Conservation (phyloP, 2,888 invertebrate genomes). For the Diplazon laetatorius region DNA sequence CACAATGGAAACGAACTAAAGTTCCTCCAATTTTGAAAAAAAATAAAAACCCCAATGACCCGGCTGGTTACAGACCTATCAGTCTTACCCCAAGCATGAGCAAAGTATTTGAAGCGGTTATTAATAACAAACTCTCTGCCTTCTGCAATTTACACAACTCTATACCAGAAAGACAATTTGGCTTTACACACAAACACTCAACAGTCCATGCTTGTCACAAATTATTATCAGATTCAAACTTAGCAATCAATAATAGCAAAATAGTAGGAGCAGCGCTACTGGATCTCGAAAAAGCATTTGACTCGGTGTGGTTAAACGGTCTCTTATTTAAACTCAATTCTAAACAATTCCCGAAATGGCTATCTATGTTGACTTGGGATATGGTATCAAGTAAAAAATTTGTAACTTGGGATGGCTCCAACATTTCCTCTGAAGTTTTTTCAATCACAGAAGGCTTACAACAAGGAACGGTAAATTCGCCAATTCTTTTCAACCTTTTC, state of each 20-base stretch:
- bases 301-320: too few relatives aligned
- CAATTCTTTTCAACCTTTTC: conserved; percentile 37
- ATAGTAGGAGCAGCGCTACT: conserved; percentile 16
- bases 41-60: conserved; percentile 12
- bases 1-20: conserved; percentile 44
- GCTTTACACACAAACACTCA: conserved; percentile 38
- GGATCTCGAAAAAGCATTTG: too few relatives aligned
- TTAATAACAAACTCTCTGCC: conserved; percentile 17
- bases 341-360: too few relatives aligned
- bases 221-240: conserved; percentile 20
- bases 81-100: conserved; percentile 45
- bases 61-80: conserved; percentile 50
- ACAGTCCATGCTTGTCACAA: conserved; percentile 44
- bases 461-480: conserved; percentile 55
- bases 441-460: conserved; percentile 46
- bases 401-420: neutral
- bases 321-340: too few relatives aligned
- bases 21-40: conserved; percentile 28
- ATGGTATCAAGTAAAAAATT: conserved; percentile 54
- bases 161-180: conserved; percentile 46
- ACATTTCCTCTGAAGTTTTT: conserved; percentile 5
- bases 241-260: neutral
- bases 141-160: conserved; percentile 1
- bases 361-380: neutral
- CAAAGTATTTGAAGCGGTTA: conserved; percentile 41